Evolutionary conservation across 1,140 invertebrate genomes (phyloP).

Genomic region (Ceratina calcarata): DNA sequence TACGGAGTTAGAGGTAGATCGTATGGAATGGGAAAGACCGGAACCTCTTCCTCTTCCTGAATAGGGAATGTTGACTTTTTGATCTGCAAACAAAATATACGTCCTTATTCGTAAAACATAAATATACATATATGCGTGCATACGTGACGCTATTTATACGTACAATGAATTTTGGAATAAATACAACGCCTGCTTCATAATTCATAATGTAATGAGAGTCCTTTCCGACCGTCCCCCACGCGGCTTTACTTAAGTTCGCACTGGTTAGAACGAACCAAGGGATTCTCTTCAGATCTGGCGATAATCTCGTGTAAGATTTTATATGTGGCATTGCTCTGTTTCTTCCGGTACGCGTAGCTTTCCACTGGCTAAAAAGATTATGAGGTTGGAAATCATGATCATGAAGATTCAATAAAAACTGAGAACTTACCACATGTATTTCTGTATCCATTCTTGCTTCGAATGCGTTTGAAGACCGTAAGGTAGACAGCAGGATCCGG

Average conservation of each 20-base stretch:
- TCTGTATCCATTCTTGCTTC: conserved; percentile 93
- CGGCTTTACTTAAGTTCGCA: conserved; percentile 96
- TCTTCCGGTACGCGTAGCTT: conserved; percentile 84
- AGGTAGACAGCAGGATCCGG: conserved; percentile 93
- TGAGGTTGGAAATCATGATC: conserved; percentile 24
- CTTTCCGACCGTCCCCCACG: conserved; percentile 90
- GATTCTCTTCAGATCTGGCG: conserved; percentile 83
- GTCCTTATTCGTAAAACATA: background rate
- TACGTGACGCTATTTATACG: conserved; percentile 73
- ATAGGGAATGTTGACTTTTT: conserved; percentile 74
- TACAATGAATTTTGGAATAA: conserved; percentile 92
- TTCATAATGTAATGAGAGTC: conserved; percentile 88
- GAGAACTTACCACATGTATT: conserved; percentile 88
- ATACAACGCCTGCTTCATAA: conserved; percentile 95
- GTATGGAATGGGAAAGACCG: conserved; percentile 87
- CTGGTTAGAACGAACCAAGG: conserved; percentile 94
- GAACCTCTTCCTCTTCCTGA: conserved; percentile 74
- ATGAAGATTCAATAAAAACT: background rate
- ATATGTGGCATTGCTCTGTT: conserved; percentile 95
- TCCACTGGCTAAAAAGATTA: conserved; percentile 88
- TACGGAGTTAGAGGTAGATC: conserved; percentile 88
- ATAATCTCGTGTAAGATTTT: conserved; percentile 92
- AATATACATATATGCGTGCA: conserved; percentile 52
- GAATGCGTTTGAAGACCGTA: conserved; percentile 89
- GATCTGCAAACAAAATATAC: conserved; percentile 67